Conservation (phyloP, 2,888 invertebrate genomes). For the Hipparchia semele region DNA sequence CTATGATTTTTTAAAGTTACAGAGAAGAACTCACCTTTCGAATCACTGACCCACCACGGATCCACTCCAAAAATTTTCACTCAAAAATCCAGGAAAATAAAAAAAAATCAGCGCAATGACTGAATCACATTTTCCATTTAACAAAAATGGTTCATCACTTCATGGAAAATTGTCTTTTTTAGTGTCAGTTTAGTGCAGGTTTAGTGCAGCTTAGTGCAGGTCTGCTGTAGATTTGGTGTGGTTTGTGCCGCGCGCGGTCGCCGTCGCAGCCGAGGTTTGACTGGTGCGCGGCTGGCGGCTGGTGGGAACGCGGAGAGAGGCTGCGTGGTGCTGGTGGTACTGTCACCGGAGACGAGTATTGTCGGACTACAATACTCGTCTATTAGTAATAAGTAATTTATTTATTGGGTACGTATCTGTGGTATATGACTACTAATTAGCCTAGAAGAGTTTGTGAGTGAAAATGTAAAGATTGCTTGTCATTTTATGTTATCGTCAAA, state of each 20-base stretch:
- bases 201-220: slow-evolving; percentile 4
- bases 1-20: neutral
- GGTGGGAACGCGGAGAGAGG: neutral
- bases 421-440: too few species aligned
- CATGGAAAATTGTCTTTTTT: slow-evolving; percentile 30
- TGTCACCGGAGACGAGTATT: neutral
- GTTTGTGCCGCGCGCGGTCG: neutral
- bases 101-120: slow-evolving; percentile 51
- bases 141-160: slow-evolving; percentile 76
- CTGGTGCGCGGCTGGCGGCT: neutral
- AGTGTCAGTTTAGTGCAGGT: slow-evolving; percentile 5
- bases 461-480: too few species aligned
- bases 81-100: slow-evolving; percentile 46
- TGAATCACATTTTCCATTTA: slow-evolving; percentile 78
- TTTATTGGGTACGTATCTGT: neutral
- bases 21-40: slow-evolving; percentile 30
- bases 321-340: slow-evolving; percentile 1
- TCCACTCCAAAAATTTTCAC: slow-evolving; percentile 39
- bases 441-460: too few species aligned
- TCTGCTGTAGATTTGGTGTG: neutral
- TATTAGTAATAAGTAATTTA: neutral
- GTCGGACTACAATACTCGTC: neutral
- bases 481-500: too few species aligned
- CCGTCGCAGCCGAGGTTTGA: neutral
- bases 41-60: slow-evolving; percentile 36